Base-by-base conservation (phyloP, 2,113 vertebrate genomes). In the Benitochromis conjunctus region DNA sequence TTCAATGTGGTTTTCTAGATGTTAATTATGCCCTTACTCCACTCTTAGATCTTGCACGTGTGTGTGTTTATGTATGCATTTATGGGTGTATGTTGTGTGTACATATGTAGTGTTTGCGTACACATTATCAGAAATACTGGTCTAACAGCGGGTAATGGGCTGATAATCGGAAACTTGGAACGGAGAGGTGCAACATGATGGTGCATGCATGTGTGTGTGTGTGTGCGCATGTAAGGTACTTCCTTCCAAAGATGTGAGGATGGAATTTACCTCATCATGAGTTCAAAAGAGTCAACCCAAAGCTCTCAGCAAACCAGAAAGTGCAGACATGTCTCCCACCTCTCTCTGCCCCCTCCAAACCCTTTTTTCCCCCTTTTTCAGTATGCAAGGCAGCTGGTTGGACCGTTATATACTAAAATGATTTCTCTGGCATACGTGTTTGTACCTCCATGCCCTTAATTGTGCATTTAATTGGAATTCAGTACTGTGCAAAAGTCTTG, bases 251-350 rank as follows among this genome's bases (percentile, higher is more conserved):
- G 83, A 88, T 36, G 69, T 66, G 54, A 58, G 55, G 88, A 83
- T 93, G 94, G 94, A 94, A 94, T 95, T 90, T 88, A 90, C 86
- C 89, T 91, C 91, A 94, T 90, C 89, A 11, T 34, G 69, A 90
- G 88, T 94, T 95, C 92, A 95, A 94, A 94, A 88, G 86, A 92
- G 88, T 92, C 62, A 84, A 93, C 69, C 24, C 84, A 85, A 90
- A 91, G 69, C 78, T 76, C 76, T 89, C 19, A 82, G 79, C 82
- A 85, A 82, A 89, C 55, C 86, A 83, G 89, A 92, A 94, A 91
- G 95, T 85, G 80, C 83, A 90, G 91, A 86, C 95, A 92, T 89
- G 94, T 83, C 79, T 78, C 80, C 58, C 69, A 31, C 58, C 64
- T 12, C 74, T 76, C n/a, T 56, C 71, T 83, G n/a, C 18, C 78